Evolutionary conservation across 1,140 invertebrate genomes (phyloP), one percentile per base, ranked within the genome.

Genomic region (Pogonomyrmex barbatus): DNA sequence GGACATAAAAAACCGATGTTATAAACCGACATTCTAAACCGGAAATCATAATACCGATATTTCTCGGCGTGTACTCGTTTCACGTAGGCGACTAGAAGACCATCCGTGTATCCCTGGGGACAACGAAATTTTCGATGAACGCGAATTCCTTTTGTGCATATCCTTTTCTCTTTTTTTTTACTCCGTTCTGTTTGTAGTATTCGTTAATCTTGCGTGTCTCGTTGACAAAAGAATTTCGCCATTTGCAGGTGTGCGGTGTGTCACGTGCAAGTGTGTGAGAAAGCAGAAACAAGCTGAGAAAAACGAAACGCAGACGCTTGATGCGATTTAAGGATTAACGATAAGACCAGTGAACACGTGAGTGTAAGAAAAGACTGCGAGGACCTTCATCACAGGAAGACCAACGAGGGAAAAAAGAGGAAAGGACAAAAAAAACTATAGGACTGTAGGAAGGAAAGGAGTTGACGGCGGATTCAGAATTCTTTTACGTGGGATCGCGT

Each of bases 111-210:
- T 14, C n/a, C 58, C 14, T 36, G 50, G 67, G 45, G 42, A 60
- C 30, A 36, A 47, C 10, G 3, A 56, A 56, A 81, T 58, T 70
- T 14, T 30, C 2, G 50, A 14, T 24, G 12, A 45, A 45, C 30
- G 12, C 67, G 17, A 73, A 17, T 12, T 50, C n/a, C 79, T 73
- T 10, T 14, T 2, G 36, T n/a, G 42, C 45, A 14, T 47, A 17
- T 30, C 8, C 68, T 3, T 62, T 4, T 8, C n/a, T 67, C 33
- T n/a, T 12, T 47, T 12, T 45, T 30, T 42, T 42, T 36, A 42
- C 39, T 24, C 14, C 24, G 24, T n/a, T 39, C 42, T 24, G 68
- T 83, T 82, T 73, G 33, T 42, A 75, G 79, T 50, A 60, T 30
- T 58, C n/a, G 33, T 45, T 45, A 14, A 50, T 17, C 17, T n/a